Percentiles rank a stretch among this genome's conserved stretches.
Conservation (phyloP, 2,888 invertebrate genomes). For the Melanchra persicariae region DNA sequence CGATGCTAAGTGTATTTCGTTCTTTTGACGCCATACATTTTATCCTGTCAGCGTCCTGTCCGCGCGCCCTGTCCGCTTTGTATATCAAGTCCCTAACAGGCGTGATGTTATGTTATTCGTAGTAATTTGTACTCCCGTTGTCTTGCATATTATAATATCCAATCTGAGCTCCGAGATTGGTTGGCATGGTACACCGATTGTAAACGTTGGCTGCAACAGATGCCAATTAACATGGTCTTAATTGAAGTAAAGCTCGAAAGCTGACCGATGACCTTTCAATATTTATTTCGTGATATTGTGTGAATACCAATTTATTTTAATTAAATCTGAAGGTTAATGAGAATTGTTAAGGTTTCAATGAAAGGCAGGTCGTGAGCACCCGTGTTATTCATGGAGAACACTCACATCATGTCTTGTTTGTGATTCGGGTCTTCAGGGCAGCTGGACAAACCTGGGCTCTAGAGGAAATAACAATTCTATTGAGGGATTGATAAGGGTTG, state of each 20-base stretch:
- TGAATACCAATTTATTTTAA: constrained; percentile 2
- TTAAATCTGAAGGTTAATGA: neutral
- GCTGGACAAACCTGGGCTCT: too few species aligned
- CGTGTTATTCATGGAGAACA: neutral
- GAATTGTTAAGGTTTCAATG: neutral
- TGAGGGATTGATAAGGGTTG: too few species aligned
- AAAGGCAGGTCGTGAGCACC: neutral
- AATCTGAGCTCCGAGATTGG: constrained; percentile 34
- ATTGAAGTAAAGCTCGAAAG: constrained; percentile 11
- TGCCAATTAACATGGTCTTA: constrained; percentile 27
- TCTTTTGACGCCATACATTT: too few species aligned
- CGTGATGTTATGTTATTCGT: neutral
- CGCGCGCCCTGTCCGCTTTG: too few species aligned
- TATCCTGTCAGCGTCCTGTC: too few species aligned
- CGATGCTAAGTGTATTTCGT: too few species aligned
- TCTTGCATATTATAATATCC: constrained; percentile 39
- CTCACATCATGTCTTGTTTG: too few species aligned
- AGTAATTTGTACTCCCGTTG: constrained; percentile 23
- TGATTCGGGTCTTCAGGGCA: too few species aligned
- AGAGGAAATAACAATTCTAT: too few species aligned
- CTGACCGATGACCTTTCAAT: constrained; percentile 9
- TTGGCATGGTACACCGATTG: neutral
- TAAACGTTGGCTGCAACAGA: neutral
- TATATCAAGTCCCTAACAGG: too few species aligned
- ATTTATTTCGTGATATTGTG: constrained; percentile 3